Percentiles rank a stretch among this genome's conserved stretches.
These are phyloP conservation scores for Aradophagus sp. DNA, from an alignment of 1,140 invertebrate genomes.

Conservation along the genomic window DNA sequence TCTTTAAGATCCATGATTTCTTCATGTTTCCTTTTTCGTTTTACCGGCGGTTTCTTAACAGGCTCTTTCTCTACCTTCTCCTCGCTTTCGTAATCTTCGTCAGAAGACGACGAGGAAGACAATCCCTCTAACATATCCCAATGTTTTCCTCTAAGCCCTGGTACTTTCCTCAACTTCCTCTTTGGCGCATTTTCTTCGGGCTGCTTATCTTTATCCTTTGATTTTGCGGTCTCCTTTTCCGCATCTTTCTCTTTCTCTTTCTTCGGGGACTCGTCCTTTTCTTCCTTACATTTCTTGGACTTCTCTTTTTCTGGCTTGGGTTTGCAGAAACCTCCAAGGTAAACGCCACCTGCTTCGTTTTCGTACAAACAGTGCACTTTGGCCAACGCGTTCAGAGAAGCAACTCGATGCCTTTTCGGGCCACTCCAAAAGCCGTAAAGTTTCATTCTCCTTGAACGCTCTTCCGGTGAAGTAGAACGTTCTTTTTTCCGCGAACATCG, in stretches of 20 bases:
- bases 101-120: constrained; percentile 74
- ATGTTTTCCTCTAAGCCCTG: constrained; percentile 86
- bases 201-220: constrained; percentile 45
- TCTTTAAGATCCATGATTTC: constrained; percentile 89
- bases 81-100: constrained; percentile 75
- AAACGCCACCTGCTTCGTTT: constrained; percentile 85
- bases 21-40: constrained; percentile 78
- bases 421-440: constrained; percentile 79
- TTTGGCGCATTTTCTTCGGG: constrained; percentile 67
- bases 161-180: constrained; percentile 81
- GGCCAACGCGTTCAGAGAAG: constrained; percentile 91
- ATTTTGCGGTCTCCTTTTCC: constrained; percentile 53
- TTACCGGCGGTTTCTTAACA: constrained; percentile 64
- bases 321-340: constrained; percentile 77
- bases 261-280: constrained; percentile 57
- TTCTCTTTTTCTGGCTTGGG: constrained; percentile 71
- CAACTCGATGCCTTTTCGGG: constrained; percentile 87
- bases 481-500: constrained; percentile 56
- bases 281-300: constrained; percentile 60
- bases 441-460: constrained; percentile 73
- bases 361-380: constrained; percentile 94
- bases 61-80: constrained; percentile 69
- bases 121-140: constrained; percentile 83
- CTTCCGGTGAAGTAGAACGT: constrained; percentile 64
- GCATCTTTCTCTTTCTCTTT: constrained; percentile 59